Evolutionary conservation across 2,888 invertebrate genomes (phyloP), one percentile per base, ranked within the genome.

Genomic region (Lamellibrachia columna): DNA sequence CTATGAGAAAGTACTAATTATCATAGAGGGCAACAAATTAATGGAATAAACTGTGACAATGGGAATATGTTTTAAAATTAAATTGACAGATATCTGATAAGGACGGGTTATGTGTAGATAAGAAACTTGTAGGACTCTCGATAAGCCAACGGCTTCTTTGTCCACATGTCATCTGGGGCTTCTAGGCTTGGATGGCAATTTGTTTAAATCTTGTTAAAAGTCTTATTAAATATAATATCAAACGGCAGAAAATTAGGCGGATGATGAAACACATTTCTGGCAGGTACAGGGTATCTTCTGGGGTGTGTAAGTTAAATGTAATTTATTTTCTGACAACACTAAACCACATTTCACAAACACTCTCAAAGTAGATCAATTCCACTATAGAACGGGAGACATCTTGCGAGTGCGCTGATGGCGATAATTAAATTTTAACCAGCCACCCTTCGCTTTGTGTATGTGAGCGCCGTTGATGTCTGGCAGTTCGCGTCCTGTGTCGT

Each of bases 241-340:
- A 22, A 75, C n/a, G 75, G 75, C 75, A 4, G 75, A 15, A n/a
- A n/a, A 75, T 75, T 75, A 75, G 75, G 22, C 75, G 8, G 91
- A 92, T 91, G 90, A 92, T 28, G 90, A 91, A 7, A 92, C 52
- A 91, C 90, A 93, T 60, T 15, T 60, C 60, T 4, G 60, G 9
- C 15, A 11, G 55, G 8, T 7, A 55, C 8, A 55, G 8, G 9
- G 9, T 15, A 15, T 75, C 75, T 75, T 75, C 22, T 6, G 75
- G 75, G 75, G 6, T 75, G 75, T 58, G 7, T 22, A 22, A 40
- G 75, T 15, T 4, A 22, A 22, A n/a, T 6, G 75, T 22, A 22
- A 75, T 22, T 75, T 6, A 22, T 75, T 15, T 75, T 75, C 75
- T 75, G 40, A 40, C 40, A 40, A 40, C 40, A 40, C 40, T 40